phyloP scores from a whole-genome alignment of 2,797 vertebrate species.

The Hippopotamyrus pictus region DNA sequence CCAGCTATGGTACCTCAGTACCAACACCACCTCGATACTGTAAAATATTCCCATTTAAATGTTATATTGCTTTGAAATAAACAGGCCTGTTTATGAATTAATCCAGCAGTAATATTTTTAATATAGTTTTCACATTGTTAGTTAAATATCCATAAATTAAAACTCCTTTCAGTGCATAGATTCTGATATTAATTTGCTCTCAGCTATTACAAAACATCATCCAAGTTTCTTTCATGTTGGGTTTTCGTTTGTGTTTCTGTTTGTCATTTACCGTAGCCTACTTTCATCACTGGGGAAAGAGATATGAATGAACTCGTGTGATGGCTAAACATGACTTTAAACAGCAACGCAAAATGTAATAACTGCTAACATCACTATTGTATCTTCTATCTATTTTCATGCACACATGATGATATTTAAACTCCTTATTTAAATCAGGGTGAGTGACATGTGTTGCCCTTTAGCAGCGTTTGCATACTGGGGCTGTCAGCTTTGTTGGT shows the following conservation, averaged over 20 bases:
- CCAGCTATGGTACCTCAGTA: neutral
- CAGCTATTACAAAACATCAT: neutral
- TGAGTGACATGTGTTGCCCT: neutral
- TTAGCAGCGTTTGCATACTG: neutral
- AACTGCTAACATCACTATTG: neutral
- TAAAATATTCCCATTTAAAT: neutral
- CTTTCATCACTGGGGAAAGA: neutral
- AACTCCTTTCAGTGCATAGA: neutral
- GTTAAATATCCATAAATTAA: neutral
- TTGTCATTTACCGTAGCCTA: neutral
- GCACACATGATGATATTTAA: neutral
- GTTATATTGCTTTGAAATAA: neutral
- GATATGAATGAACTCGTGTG: neutral
- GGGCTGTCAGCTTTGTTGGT: neutral
- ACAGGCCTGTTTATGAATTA: neutral
- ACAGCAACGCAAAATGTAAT: neutral
- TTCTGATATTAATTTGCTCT: neutral
- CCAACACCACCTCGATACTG: neutral
- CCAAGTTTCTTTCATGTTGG: neutral
- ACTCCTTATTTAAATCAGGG: neutral
- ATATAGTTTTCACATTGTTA: neutral
- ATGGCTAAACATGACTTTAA: neutral
- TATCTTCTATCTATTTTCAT: neutral
- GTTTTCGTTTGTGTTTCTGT: neutral
- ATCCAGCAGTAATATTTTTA: neutral